Percentiles rank a stretch among this genome's conserved stretches.
phyloP scores from a whole-genome alignment of 2,888 invertebrate species.

The Drosophila anomelani region DNA sequence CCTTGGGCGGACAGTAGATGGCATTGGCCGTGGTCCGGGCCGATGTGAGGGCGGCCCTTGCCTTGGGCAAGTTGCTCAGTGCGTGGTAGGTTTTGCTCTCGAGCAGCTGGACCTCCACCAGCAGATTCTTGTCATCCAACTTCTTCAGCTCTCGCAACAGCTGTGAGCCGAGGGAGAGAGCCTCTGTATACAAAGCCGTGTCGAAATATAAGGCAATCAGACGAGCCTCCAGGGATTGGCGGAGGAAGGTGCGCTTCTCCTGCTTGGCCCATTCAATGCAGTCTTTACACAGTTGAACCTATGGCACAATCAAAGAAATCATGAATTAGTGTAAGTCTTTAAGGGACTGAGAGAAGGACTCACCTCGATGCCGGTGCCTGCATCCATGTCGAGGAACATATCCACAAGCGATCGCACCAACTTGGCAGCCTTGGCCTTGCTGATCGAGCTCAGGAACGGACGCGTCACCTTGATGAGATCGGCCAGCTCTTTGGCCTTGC shows the following conservation, averaged over 20 bases:
- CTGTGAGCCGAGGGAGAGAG: conserved; percentile 92
- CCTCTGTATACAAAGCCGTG: conserved; percentile 95
- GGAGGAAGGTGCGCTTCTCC: conserved; percentile 97
- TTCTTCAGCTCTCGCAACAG: conserved; percentile 98
- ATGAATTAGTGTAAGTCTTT: neutral
- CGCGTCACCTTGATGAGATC: conserved; percentile 97
- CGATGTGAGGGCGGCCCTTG: conserved; percentile 97
- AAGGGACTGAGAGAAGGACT: conserved; percentile 3
- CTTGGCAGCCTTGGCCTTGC: conserved; percentile 99
- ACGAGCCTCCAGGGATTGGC: conserved; percentile 97
- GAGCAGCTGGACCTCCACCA: conserved; percentile 98
- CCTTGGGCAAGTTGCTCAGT: conserved; percentile 97
- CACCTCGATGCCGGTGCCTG: conserved; percentile 95
- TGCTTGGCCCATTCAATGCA: conserved; percentile 99
- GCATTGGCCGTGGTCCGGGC: conserved; percentile 99
- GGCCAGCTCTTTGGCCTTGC: conserved; percentile 95
- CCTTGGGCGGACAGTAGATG: conserved; percentile 99
- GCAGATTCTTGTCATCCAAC: conserved; percentile 98
- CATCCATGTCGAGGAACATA: conserved; percentile 98
- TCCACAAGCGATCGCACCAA: conserved; percentile 98
- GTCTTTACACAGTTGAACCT: conserved; percentile 95
- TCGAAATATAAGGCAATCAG: conserved; percentile 97
- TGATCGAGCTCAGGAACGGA: conserved; percentile 97
- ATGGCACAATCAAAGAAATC: neutral
- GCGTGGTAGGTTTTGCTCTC: conserved; percentile 99